Evolutionary conservation across 2,113 vertebrate species (phyloP).

Genomic region (Ginglymostoma cirratum): DNA sequence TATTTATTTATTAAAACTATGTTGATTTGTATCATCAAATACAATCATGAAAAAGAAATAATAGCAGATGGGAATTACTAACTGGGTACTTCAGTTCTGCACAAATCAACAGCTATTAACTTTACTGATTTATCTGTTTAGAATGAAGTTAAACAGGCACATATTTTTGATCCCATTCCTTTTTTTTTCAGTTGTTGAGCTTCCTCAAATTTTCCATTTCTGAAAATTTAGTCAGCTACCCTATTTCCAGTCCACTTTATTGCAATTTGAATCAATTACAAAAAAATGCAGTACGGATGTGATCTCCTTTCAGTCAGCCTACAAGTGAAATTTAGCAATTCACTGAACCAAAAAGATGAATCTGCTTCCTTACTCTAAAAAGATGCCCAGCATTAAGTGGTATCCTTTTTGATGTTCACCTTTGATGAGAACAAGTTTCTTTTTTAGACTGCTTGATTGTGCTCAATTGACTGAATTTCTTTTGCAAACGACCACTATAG

Average conservation of each 20-base stretch:
- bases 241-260: background rate
- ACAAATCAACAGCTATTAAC: background rate
- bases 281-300: background rate
- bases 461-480: background rate
- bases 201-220: too few species aligned
- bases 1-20: background rate
- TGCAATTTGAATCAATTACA: background rate
- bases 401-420: background rate
- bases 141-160: background rate
- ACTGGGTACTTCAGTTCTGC: background rate
- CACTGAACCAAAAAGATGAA: background rate
- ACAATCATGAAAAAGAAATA: background rate
- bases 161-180: background rate
- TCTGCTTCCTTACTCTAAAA: background rate
- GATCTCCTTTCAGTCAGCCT: background rate
- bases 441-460: background rate
- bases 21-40: background rate
- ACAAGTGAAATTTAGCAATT: background rate
- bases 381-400: background rate
- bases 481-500: background rate
- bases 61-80: background rate
- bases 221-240: background rate
- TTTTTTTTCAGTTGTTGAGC: background rate
- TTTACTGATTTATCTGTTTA: background rate
- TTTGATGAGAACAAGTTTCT: background rate